phyloP scores from a whole-genome alignment of 2,888 invertebrate species.

The Dendrolimus houi region DNA sequence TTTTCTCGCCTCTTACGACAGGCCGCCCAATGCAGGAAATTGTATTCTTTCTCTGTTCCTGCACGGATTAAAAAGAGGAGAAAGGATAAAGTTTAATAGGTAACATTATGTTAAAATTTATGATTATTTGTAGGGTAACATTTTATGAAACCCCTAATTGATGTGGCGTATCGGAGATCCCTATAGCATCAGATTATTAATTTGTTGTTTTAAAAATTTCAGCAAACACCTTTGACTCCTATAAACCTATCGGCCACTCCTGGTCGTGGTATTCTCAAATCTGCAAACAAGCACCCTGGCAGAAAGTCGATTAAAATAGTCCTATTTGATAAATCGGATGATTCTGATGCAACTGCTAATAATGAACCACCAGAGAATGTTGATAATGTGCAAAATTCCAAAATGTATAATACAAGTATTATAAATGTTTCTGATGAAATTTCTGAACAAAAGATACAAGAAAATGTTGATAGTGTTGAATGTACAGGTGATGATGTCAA shows the following conservation, averaged over 20 bases:
- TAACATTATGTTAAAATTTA: no score
- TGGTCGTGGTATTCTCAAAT: constrained; percentile 55
- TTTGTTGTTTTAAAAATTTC: constrained; percentile 4
- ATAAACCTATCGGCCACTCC: constrained; percentile 47
- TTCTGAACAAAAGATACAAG: neutral
- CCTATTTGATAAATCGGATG: constrained; percentile 38
- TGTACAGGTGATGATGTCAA: neutral
- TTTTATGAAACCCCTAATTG: no score
- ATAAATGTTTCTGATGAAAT: neutral
- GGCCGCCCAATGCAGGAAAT: no score
- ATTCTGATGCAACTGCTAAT: neutral
- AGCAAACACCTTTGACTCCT: constrained; percentile 34
- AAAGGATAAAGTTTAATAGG: no score
- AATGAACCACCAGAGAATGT: neutral
- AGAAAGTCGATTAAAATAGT: constrained; percentile 53
- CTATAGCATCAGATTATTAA: no score
- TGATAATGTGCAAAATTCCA: neutral
- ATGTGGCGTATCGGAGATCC: no score
- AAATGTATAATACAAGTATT: no score
- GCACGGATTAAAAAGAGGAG: no score
- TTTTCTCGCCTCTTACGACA: no score
- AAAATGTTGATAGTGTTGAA: neutral
- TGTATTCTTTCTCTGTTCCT: no score
- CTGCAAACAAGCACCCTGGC: constrained; percentile 24
- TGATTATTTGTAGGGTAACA: no score